Percentiles rank a stretch among this genome's conserved stretches.
These are phyloP conservation scores for Schizopygopsis pylzovi DNA, from an alignment of 2,797 vertebrate genomes.

Conservation along the genomic window DNA sequence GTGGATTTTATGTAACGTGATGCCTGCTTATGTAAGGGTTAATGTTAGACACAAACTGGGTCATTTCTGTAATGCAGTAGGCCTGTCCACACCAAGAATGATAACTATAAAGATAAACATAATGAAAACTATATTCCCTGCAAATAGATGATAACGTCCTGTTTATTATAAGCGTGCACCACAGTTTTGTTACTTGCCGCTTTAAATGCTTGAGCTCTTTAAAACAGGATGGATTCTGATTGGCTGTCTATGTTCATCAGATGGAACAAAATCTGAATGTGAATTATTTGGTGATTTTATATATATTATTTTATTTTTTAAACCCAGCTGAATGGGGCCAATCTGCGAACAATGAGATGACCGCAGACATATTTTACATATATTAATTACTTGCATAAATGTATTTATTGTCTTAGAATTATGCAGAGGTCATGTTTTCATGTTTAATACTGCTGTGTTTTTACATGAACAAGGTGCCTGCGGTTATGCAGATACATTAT, in stretches of 20 bases:
- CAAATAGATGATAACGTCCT: not conserved
- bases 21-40: conserved; percentile 29
- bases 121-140: not conserved
- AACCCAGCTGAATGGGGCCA: not conserved
- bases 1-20: conserved; percentile 20
- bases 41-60: conserved; percentile 1
- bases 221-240: not conserved
- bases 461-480: not conserved
- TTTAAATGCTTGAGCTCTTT: not conserved
- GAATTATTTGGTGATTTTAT: not conserved
- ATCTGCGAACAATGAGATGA: not conserved
- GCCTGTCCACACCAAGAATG: not conserved
- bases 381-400: not conserved
- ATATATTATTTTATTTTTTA: too few species aligned
- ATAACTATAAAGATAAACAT: not conserved
- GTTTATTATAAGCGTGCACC: not conserved
- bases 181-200: not conserved
- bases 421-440: too few species aligned
- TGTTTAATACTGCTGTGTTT: not conserved
- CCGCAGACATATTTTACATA: not conserved
- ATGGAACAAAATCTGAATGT: not conserved
- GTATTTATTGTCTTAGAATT: not conserved
- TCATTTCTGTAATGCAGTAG: not conserved
- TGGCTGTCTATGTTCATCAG: not conserved
- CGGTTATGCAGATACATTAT: too few species aligned